phyloP scores from a whole-genome alignment of 2,113 vertebrate genomes.

The Isurus oxyrinchus region DNA sequence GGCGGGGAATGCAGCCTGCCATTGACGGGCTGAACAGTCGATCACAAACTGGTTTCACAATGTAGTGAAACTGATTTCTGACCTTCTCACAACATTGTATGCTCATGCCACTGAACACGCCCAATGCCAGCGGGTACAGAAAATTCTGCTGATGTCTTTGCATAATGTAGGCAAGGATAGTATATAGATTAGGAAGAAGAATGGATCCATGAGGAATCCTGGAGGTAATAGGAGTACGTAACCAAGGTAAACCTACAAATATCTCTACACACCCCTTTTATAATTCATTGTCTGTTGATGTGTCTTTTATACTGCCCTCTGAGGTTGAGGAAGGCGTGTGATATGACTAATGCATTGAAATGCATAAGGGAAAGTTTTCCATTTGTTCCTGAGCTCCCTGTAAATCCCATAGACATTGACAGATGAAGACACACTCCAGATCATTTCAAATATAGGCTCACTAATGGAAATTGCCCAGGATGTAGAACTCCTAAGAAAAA shows the following conservation, averaged over 20 bases:
- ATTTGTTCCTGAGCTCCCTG: neutral
- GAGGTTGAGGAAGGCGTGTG: neutral
- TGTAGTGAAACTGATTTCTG: no score
- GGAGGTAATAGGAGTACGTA: no score
- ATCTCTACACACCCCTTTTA: neutral
- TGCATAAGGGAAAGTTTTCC: neutral
- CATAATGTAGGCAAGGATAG: no score
- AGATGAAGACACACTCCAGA: neutral
- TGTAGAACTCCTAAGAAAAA: neutral
- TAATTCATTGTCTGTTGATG: neutral
- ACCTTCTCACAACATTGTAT: no score
- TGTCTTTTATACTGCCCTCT: neutral
- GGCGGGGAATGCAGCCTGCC: no score
- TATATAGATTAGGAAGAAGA: no score
- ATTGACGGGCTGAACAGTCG: no score
- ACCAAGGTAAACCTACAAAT: neutral
- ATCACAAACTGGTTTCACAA: no score
- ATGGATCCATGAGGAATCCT: no score
- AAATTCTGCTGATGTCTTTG: no score
- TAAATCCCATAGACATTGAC: neutral
- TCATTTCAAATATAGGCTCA: neutral
- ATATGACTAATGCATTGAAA: neutral
- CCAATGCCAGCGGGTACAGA: no score
- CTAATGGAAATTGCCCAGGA: neutral
- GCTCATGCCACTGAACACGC: no score